Evolutionary conservation across 2,888 invertebrate genomes (phyloP).

Genomic region (Mimachlamys varia): DNA sequence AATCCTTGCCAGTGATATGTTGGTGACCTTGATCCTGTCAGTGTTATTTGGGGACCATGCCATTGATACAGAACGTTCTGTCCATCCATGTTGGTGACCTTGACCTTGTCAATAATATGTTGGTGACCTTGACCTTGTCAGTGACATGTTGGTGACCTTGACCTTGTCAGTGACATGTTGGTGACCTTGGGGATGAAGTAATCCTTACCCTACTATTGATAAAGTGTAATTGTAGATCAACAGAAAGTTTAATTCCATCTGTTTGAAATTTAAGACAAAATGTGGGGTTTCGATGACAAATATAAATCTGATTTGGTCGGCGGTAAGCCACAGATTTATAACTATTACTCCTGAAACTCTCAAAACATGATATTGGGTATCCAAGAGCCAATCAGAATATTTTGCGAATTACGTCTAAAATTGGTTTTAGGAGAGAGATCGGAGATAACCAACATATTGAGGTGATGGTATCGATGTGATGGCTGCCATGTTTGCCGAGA

Average conservation of each 20-base stretch:
- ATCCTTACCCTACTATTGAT: too few species aligned
- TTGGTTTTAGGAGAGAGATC: not conserved
- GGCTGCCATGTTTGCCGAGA: not conserved
- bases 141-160: too few species aligned
- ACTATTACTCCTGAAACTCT: not conserved
- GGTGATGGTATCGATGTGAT: constrained; percentile 13
- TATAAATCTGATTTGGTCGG: not conserved
- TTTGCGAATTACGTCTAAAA: constrained; percentile 3
- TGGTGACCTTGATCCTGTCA: too few species aligned
- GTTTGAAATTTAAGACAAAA: not conserved
- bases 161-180: too few species aligned
- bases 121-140: too few species aligned
- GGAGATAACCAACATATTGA: not conserved
- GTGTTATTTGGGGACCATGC: too few species aligned
- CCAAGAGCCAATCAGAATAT: constrained; percentile 11
- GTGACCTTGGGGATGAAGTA: too few species aligned
- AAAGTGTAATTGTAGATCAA: not conserved
- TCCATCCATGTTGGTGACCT: too few species aligned
- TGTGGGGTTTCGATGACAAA: not conserved
- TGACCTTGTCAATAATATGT: too few species aligned
- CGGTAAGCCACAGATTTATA: not conserved
- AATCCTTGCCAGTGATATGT: too few species aligned
- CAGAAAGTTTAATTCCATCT: not conserved
- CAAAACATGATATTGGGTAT: not conserved
- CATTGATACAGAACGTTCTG: too few species aligned